These are phyloP conservation scores for Chiroxiphia lanceolata DNA, from an alignment of 2,797 vertebrate genomes.

Conservation along the genomic window DNA sequence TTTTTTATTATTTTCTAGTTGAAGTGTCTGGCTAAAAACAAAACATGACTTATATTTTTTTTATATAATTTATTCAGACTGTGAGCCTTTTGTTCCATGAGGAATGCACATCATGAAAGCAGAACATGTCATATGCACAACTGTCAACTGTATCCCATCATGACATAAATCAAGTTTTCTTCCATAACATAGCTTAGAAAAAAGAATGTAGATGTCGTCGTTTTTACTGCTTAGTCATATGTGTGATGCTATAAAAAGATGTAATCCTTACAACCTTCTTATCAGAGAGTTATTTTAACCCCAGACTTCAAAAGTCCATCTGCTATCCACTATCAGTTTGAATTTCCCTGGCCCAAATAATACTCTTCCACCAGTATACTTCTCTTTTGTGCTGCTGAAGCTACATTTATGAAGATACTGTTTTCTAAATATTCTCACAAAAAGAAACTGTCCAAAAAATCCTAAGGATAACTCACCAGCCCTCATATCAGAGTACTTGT, in stretches of 20 bases:
- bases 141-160: not conserved
- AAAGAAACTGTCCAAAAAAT: not conserved
- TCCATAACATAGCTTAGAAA: not conserved
- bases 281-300: slow-evolving; percentile 11
- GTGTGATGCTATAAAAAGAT: slow-evolving; percentile 11
- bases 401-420: not conserved
- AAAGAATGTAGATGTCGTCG: not conserved
- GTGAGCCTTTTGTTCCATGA: not conserved
- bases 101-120: not conserved
- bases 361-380: not conserved
- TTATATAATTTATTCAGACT: not conserved
- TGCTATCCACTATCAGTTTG: not conserved
- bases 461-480: not conserved
- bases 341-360: not conserved
- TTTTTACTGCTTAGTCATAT: slow-evolving; percentile 30
- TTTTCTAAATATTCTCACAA: not conserved
- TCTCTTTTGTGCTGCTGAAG: not conserved
- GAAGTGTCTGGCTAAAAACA: not conserved
- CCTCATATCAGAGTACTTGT: not conserved
- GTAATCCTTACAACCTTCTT: slow-evolving; percentile 33
- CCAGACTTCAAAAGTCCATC: not conserved
- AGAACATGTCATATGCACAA: not conserved
- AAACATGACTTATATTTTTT: not conserved
- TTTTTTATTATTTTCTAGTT: not conserved
- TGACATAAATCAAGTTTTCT: not conserved